Evolutionary conservation across 1,140 invertebrate genomes (phyloP).

Genomic region (Drosophila repleta): DNA sequence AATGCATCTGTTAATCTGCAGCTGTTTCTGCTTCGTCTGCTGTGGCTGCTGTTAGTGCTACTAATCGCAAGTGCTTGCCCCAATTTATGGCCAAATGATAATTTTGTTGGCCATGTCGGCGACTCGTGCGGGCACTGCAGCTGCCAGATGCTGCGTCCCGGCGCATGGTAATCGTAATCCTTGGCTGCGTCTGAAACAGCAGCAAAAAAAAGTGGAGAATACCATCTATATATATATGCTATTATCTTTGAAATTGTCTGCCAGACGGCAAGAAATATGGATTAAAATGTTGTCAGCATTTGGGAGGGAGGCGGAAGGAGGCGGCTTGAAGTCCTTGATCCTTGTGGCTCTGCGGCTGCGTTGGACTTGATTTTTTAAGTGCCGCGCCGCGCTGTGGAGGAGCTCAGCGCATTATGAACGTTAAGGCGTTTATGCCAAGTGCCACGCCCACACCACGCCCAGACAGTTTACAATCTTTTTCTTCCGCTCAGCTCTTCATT

Average conservation of each 20-base stretch:
- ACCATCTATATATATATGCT: constrained; percentile 46
- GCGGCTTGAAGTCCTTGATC: constrained; percentile 12
- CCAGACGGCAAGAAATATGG: constrained; percentile 76
- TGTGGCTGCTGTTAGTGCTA: not conserved
- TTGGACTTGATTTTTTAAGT: constrained; percentile 81
- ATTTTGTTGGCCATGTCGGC: constrained; percentile 67
- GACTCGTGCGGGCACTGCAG: constrained; percentile 50
- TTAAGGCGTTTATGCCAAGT: constrained; percentile 50
- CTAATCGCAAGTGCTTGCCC: constrained; percentile 51
- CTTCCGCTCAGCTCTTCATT: constrained; percentile 54
- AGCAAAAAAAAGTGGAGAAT: not conserved
- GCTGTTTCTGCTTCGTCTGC: not conserved
- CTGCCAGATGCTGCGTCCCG: constrained; percentile 49
- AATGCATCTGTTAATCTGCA: too few species aligned
- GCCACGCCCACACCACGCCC: constrained; percentile 20
- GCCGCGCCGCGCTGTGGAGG: constrained; percentile 37
- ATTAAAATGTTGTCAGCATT: constrained; percentile 75
- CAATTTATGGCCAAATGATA: constrained; percentile 75
- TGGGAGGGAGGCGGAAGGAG: not conserved
- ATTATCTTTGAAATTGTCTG: constrained; percentile 81
- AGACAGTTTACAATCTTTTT: constrained; percentile 50
- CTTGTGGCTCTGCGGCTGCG: constrained; percentile 41
- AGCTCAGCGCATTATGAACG: constrained; percentile 60
- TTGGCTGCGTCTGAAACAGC: constrained; percentile 17
- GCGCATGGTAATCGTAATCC: constrained; percentile 68